Evolutionary conservation across 2,888 invertebrate genomes (phyloP), one percentile per base, ranked within the genome.

Genomic region (Cataglyphis livida): DNA sequence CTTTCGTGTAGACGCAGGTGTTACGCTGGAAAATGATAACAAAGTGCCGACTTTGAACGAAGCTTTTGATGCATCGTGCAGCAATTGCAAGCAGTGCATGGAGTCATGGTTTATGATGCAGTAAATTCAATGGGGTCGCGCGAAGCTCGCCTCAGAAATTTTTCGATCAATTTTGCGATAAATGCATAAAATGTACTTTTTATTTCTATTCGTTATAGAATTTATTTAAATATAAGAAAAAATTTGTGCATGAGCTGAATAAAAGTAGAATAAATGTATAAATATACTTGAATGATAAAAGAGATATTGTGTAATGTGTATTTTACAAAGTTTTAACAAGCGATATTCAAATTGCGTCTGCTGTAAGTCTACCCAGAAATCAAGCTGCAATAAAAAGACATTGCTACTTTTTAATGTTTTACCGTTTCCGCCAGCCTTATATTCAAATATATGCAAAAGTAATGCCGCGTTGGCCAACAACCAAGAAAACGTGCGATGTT

Each of bases 361-460:
- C 12, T 59, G 18, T 38, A 6, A 41, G 3, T 41, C 35, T 35
- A 5, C 15, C 57, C 32, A 57, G 57, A 41, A 78, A 78, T 41
- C n/a, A 76, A 66, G 44, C 5, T 28, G 38, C 35, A 54, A 59
- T 18, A 59, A 70, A 18, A 35, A 21, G 18, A 32, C 32, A 57
- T 44, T 6, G 71, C 38, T 59, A 48, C 57, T 71, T 71, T 78
- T 79, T 71, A 71, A 78, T 38, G 12, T 59, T 54, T 12, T 18
- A n/a, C 15, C 21, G 44, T 59, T 68, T 18, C 35, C 44, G 71
- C 35, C 71, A 21, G 41, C 10, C 54, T 70, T 71, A 21, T 71
- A 79, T 71, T 79, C 71, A 79, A 79, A 79, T 78, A 35, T 78
- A 78, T 79, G 78, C 78, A 71, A 79, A 79, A 71, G 71, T 71